Percentiles rank a stretch among this genome's conserved stretches.
Conservation (phyloP, 2,888 invertebrate species). For the Octodonta nipae region DNA sequence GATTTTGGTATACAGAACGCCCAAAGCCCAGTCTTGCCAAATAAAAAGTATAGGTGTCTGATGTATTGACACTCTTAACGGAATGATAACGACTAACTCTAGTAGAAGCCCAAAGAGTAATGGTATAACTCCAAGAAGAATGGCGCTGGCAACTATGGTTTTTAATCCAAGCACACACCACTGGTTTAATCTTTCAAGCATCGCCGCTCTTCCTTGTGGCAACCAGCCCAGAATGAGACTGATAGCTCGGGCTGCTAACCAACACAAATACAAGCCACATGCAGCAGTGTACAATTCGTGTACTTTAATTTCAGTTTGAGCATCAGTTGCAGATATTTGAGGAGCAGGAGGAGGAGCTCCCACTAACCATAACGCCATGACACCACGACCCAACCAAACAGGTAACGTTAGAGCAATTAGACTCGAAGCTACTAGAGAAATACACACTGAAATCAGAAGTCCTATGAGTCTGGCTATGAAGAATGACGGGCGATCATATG, state of each 20-base stretch:
- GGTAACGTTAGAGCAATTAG: slow-evolving; percentile 77
- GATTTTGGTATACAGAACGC: slow-evolving; percentile 94
- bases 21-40: slow-evolving; percentile 96
- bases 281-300: slow-evolving; percentile 95
- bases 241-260: slow-evolving; percentile 75
- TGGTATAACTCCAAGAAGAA: slow-evolving; percentile 81
- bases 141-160: slow-evolving; percentile 59
- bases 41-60: slow-evolving; percentile 81
- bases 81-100: slow-evolving; percentile 83
- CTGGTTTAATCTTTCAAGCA: slow-evolving; percentile 54
- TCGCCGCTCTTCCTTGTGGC: slow-evolving; percentile 72
- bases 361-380: slow-evolving; percentile 77
- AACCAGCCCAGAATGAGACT: slow-evolving; percentile 76
- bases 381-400: slow-evolving; percentile 75
- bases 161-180: slow-evolving; percentile 65
- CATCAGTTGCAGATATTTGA: slow-evolving; percentile 23
- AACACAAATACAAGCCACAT: slow-evolving; percentile 86
- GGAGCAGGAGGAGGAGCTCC: slow-evolving; percentile 36
- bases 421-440: slow-evolving; percentile 74
- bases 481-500: slow-evolving; percentile 73
- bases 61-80: slow-evolving; percentile 78
- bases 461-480: slow-evolving; percentile 58
- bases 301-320: slow-evolving; percentile 39
- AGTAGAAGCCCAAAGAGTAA: slow-evolving; percentile 81
- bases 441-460: slow-evolving; percentile 64